These are phyloP conservation scores for Cecropterus lyciades DNA, from an alignment of 1,140 invertebrate species.

Conservation along the genomic window DNA sequence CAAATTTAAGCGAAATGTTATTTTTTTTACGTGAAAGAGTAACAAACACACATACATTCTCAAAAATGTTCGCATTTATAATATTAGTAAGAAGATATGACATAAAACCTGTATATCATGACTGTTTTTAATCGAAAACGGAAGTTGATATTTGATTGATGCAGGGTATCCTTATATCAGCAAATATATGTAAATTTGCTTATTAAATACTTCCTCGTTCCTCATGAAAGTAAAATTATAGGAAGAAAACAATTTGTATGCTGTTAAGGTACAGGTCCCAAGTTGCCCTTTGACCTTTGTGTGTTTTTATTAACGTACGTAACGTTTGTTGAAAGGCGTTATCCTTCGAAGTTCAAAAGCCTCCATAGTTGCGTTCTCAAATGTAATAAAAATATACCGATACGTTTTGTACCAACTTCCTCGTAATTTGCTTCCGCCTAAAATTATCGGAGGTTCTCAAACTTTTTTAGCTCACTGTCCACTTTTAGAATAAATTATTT, in stretches of 20 bases:
- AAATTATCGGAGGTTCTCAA: constrained; percentile 7
- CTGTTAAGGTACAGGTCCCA: not conserved
- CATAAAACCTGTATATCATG: too few species aligned
- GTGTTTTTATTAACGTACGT: constrained; percentile 18
- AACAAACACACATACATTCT: too few species aligned
- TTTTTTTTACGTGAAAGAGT: too few species aligned
- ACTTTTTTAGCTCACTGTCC: too few species aligned
- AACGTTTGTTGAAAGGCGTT: constrained; percentile 51
- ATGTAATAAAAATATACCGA: constrained; percentile 29
- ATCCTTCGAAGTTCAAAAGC: constrained; percentile 52
- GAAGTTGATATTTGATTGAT: constrained; percentile 2
- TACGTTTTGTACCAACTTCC: constrained; percentile 49
- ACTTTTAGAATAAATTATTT: too few species aligned
- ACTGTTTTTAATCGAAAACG: too few species aligned
- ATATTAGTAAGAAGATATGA: too few species aligned
- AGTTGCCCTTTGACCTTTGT: constrained; percentile 26
- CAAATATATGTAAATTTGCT: constrained; percentile 4
- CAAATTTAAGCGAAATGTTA: too few species aligned
- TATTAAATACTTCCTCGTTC: constrained; percentile 21
- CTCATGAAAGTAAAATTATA: constrained; percentile 23
- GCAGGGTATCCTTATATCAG: not conserved
- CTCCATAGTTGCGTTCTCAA: constrained; percentile 19
- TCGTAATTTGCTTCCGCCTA: constrained; percentile 45
- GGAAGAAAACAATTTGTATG: constrained; percentile 29
- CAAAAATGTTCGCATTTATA: too few species aligned